Evolutionary conservation across 2,113 vertebrate species (phyloP), one percentile per base, ranked within the genome.

Genomic region (Clinocottus analis): DNA sequence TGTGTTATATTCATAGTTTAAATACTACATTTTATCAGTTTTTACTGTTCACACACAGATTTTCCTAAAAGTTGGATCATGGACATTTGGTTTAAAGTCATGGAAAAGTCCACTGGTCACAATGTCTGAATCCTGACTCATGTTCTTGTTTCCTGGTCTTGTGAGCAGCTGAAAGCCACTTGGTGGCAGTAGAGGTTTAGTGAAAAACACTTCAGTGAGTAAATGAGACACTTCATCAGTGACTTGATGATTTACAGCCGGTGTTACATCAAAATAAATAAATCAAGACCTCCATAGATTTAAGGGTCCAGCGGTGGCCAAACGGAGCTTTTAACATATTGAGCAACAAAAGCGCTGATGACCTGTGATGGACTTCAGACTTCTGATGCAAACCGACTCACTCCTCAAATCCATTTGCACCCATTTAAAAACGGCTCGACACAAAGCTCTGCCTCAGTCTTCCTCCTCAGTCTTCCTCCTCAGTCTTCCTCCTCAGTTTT

Each of bases 121-220:
- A n/a, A n/a, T n/a, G n/a, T n/a, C n/a, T n/a, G n/a, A n/a, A n/a
- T n/a, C n/a, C n/a, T n/a, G n/a, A n/a, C n/a, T n/a, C n/a, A 19
- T 8, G 14, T 68, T n/a, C 23, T 9, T 41, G 5, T 27, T 17
- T 2, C 3, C 11, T 45, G 11, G 19, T 4, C 17, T 53, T 33
- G 1, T 70, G 19, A n/a, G 8, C 9, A n/a, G 7, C 43, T 16
- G 13, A 39, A 7, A 25, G 29, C 90, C 95, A 92, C 88, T 87
- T 86, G 94, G 84, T 83, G 94, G 93, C 92, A 94, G 91, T 90
- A 90, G 79, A 91, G 76, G 35, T 75, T 87, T 77, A 53, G 43
- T 64, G 64, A 35, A 78, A 47, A 14, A 31, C 21, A 43, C 17
- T 31, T 5, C 63, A 23, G 33, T n/a, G 41, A 43, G 21, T 49